Conservation (phyloP, 2,797 vertebrate genomes). For the Chaenodraco wilsoni region DNA sequence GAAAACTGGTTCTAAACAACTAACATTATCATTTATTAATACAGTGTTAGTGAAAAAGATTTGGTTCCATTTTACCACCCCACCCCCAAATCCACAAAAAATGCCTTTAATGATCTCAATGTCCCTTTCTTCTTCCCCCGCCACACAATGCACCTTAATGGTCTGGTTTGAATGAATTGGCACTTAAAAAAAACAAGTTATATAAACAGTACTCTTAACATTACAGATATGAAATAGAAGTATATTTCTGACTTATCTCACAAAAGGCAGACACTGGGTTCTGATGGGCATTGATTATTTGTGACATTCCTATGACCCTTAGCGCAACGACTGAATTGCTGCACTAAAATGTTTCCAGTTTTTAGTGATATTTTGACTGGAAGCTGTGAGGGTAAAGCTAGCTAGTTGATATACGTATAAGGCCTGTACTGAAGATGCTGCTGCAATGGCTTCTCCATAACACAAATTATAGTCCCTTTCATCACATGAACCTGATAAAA, state of each 20-base stretch:
- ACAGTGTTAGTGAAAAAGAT: constrained; percentile 88
- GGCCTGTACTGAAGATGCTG: constrained; percentile 66
- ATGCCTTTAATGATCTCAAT: constrained; percentile 60
- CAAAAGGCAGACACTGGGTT: constrained; percentile 70
- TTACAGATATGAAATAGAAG: constrained; percentile 82
- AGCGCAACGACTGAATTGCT: constrained; percentile 43
- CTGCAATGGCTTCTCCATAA: constrained; percentile 69
- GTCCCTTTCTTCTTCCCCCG: constrained; percentile 41
- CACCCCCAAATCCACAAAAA: constrained; percentile 67
- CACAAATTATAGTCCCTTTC: constrained; percentile 51
- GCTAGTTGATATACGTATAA: constrained; percentile 63
- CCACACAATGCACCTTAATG: constrained; percentile 80
- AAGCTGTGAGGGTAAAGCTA: constrained; percentile 45
- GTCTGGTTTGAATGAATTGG: constrained; percentile 84
- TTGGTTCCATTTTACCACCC: constrained; percentile 75
- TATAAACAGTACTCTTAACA: constrained; percentile 85
- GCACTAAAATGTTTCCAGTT: constrained; percentile 47
- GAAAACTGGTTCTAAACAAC: constrained; percentile 91
- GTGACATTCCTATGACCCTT: constrained; percentile 49
- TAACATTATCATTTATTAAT: constrained; percentile 89
- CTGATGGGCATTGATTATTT: constrained; percentile 46
- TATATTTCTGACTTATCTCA: constrained; percentile 70
- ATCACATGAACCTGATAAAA: constrained; percentile 55
- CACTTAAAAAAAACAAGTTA: constrained; percentile 81
- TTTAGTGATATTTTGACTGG: constrained; percentile 35